Evolutionary conservation across 1,140 invertebrate genomes (phyloP).

Genomic region (Muscidifurax raptorellus): DNA sequence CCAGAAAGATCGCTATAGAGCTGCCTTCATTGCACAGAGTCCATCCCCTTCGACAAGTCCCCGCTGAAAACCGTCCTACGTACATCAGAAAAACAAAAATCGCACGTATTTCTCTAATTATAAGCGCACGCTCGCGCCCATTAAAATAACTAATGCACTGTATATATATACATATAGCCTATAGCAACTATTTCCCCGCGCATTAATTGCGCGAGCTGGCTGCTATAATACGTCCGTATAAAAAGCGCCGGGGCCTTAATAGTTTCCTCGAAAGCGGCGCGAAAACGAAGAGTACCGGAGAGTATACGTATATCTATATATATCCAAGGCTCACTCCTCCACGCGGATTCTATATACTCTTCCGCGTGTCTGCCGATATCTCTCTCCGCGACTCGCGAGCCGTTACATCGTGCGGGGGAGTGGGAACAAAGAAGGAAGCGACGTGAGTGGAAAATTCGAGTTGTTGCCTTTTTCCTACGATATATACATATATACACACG

Average conservation of each 20-base stretch:
- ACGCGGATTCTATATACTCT: neutral
- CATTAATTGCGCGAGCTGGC: conserved; percentile 22
- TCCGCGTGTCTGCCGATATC: conserved; percentile 24
- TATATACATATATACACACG: too few species aligned
- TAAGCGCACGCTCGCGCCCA: neutral
- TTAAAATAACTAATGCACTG: conserved; percentile 46
- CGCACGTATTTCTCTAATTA: conserved; percentile 41
- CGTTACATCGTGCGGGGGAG: conserved; percentile 13
- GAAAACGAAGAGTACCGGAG: neutral
- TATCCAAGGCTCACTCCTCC: neutral
- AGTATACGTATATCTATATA: neutral
- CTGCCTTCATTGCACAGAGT: too few species aligned
- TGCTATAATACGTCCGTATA: neutral
- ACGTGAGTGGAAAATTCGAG: neutral
- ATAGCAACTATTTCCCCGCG: neutral
- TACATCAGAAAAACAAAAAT: neutral
- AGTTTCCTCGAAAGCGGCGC: conserved; percentile 43
- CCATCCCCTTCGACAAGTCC: neutral
- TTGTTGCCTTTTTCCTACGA: neutral
- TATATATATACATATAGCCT: too few species aligned
- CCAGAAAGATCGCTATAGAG: neutral
- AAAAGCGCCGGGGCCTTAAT: conserved; percentile 15
- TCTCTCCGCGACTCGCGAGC: conserved; percentile 11
- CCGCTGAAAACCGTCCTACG: too few species aligned
- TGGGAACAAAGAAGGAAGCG: neutral